These are phyloP conservation scores for Stylophora pistillata DNA, from an alignment of 64 coral and sea anemone species.

Conservation along the genomic window DNA sequence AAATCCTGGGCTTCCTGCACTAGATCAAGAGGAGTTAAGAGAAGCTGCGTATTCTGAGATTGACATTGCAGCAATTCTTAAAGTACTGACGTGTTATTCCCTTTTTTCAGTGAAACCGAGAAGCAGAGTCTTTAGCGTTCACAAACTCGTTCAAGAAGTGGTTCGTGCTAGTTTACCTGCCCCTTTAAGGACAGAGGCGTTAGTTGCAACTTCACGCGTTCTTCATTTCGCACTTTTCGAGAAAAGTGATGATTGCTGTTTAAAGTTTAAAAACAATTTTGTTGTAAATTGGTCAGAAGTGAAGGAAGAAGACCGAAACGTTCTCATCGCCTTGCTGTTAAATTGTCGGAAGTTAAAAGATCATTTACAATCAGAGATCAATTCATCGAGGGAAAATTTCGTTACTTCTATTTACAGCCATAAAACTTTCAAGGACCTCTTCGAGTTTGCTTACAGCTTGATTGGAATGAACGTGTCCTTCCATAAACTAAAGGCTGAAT, in stretches of 20 bases:
- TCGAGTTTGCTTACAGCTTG: too few species aligned
- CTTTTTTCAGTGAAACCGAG: neutral
- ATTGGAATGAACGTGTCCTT: neutral
- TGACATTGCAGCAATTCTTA: neutral
- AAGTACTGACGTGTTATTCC: conserved; percentile 28
- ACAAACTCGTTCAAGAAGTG: conserved; percentile 58
- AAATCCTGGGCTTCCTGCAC: conserved; percentile 44
- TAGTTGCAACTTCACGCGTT: conserved; percentile 1
- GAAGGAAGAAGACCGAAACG: neutral
- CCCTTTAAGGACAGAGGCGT: neutral
- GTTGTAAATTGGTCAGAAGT: neutral
- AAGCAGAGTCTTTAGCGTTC: neutral
- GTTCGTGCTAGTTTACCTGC: conserved; percentile 5
- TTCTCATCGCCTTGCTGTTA: neutral
- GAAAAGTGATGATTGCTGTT: neutral
- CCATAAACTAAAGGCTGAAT: neutral
- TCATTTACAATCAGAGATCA: neutral
- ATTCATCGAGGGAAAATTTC: too few species aligned
- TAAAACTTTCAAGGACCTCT: neutral
- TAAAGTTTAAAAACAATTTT: neutral
- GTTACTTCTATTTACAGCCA: neutral
- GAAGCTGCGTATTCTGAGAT: conserved; percentile 1
- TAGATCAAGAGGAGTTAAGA: conserved; percentile 31
- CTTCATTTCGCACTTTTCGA: neutral
- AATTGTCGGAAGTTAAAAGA: conserved; percentile 1